Percentiles rank a stretch among this genome's conserved stretches.
Conservation (phyloP, 64 coral and sea anemone species). For the Stylophora pistillata region DNA sequence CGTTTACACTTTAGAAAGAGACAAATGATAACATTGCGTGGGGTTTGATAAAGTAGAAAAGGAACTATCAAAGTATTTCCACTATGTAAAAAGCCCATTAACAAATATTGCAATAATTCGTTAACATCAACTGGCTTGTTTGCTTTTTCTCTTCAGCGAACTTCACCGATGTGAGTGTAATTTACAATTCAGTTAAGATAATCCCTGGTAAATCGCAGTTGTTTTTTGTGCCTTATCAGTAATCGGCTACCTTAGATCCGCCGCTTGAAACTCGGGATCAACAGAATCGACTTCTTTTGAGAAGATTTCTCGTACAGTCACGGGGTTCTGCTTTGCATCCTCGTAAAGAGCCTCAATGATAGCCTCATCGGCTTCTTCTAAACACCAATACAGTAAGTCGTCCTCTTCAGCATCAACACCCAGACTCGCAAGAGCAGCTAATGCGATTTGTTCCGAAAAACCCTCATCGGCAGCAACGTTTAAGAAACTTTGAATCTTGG, state of each 20-base stretch:
- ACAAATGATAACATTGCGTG: background rate
- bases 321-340: slow-evolving; percentile 26
- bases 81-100: too few species aligned
- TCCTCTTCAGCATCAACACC: slow-evolving; percentile 40
- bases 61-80: too few species aligned
- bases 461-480: background rate
- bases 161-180: too few species aligned
- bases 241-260: background rate
- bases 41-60: too few species aligned
- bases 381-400: slow-evolving; percentile 15
- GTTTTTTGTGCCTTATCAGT: too few species aligned
- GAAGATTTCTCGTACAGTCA: background rate
- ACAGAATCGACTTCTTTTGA: background rate
- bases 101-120: too few species aligned
- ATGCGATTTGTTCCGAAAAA: slow-evolving; percentile 1
- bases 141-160: too few species aligned
- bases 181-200: too few species aligned
- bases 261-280: background rate
- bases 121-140: too few species aligned
- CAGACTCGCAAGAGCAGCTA: slow-evolving; percentile 18
- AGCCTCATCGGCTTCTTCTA: slow-evolving; percentile 37
- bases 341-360: slow-evolving; percentile 17
- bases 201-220: too few species aligned
- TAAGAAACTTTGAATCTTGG: background rate
- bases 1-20: background rate